Evolutionary conservation across 2,113 vertebrate genomes (phyloP).

Genomic region (Forbesichthys agassizii): DNA sequence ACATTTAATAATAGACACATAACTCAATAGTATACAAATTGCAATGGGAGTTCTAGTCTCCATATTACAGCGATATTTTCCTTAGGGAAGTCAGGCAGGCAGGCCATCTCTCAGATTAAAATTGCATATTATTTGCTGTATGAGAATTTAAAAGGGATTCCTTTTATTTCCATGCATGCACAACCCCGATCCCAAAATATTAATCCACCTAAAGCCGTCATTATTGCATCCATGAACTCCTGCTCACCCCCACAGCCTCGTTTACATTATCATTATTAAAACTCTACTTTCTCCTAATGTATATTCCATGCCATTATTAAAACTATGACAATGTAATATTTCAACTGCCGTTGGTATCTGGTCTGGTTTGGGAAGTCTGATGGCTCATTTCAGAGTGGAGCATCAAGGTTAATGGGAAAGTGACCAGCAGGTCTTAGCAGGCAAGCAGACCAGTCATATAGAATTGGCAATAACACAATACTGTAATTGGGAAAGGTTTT

Average conservation of each 20-base stretch:
- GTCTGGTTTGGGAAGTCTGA: slow-evolving; percentile 54
- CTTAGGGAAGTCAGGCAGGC: slow-evolving; percentile 9
- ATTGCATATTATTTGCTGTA: slow-evolving; percentile 46
- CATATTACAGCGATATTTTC: slow-evolving; percentile 49
- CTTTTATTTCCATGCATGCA: slow-evolving; percentile 52
- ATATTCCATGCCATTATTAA: slow-evolving; percentile 52
- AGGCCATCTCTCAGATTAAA: slow-evolving; percentile 33
- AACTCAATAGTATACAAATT: slow-evolving; percentile 35
- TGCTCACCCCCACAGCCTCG: slow-evolving; percentile 45
- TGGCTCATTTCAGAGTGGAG: slow-evolving; percentile 49
- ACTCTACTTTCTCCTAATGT: slow-evolving; percentile 3
- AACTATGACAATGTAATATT: slow-evolving; percentile 61
- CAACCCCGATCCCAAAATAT: slow-evolving; percentile 38
- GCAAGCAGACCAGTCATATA: slow-evolving; percentile 41
- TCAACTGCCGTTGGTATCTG: slow-evolving; percentile 52
- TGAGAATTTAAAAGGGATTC: slow-evolving; percentile 24
- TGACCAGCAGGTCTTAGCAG: slow-evolving; percentile 43
- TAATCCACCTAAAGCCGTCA: slow-evolving; percentile 55
- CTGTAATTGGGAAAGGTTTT: slow-evolving; percentile 28
- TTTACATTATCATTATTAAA: slow-evolving; percentile 46
- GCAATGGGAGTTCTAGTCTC: slow-evolving; percentile 14
- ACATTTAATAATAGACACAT: slow-evolving; percentile 3
- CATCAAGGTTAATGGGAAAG: slow-evolving; percentile 54
- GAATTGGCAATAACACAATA: slow-evolving; percentile 47
- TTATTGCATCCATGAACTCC: slow-evolving; percentile 63